Conservation (phyloP, 1,140 invertebrate genomes). For the Planococcus citri region DNA sequence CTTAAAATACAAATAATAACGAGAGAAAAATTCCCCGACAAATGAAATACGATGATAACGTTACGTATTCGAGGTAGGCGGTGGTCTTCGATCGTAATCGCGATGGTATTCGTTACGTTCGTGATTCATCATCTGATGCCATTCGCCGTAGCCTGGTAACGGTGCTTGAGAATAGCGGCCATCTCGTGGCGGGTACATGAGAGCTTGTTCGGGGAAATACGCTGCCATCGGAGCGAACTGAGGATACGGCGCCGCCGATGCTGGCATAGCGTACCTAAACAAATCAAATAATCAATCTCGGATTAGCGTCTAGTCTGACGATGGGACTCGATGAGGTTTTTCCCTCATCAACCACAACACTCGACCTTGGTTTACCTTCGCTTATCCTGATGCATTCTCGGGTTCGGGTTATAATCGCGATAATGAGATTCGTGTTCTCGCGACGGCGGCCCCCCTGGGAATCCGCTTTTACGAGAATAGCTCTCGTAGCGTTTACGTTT, state of each 20-base stretch:
- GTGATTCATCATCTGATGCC: constrained; percentile 11
- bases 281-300: neutral
- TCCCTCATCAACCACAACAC: no score
- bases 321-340: neutral
- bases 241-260: neutral
- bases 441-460: no score
- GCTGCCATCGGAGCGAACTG: neutral
- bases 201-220: neutral
- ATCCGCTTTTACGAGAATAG: neutral
- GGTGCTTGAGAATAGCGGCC: neutral
- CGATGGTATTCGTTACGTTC: neutral
- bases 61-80: neutral
- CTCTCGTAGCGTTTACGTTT: neutral
- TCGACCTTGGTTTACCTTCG: neutral
- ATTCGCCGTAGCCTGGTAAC: neutral
- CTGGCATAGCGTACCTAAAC: neutral
- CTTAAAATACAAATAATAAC: neutral
- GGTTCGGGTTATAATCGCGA: neutral
- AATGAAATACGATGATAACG: neutral
- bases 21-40: neutral
- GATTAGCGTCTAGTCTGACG: neutral
- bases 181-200: neutral
- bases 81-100: neutral
- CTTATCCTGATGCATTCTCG: constrained; percentile 9
- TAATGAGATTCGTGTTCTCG: constrained; percentile 13